phyloP scores from a whole-genome alignment of 1,140 invertebrate genomes.

The Mactra quadrangularis region DNA sequence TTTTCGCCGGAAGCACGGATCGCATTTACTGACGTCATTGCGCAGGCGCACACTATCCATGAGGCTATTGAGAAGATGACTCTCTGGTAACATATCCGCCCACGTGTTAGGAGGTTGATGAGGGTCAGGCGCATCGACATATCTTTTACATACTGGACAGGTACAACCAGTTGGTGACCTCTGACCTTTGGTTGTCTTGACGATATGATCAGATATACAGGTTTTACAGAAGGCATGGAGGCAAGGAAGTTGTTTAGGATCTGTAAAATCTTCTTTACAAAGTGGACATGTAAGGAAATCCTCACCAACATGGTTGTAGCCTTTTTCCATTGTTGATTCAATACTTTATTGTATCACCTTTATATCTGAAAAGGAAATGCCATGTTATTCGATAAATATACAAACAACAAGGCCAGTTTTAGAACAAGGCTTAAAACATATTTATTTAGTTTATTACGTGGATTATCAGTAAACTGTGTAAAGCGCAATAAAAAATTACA shows the following conservation, averaged over 20 bases:
- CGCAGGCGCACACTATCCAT: slow-evolving; percentile 64
- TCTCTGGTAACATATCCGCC: slow-evolving; percentile 65
- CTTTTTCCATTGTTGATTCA: slow-evolving; percentile 17
- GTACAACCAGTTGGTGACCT: slow-evolving; percentile 58
- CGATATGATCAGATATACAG: slow-evolving; percentile 88
- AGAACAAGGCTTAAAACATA: too few species aligned
- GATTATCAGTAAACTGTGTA: too few species aligned
- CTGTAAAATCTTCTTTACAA: slow-evolving; percentile 73
- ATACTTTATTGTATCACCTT: too few species aligned
- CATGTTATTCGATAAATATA: too few species aligned
- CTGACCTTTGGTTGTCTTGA: slow-evolving; percentile 81
- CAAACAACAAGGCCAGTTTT: too few species aligned
- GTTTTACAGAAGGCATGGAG: slow-evolving; percentile 81
- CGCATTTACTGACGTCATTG: slow-evolving; percentile 63
- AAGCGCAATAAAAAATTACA: too few species aligned
- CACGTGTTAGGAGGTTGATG: slow-evolving; percentile 51
- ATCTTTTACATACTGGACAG: slow-evolving; percentile 68
- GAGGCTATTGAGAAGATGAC: slow-evolving; percentile 69
- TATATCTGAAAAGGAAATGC: not conserved
- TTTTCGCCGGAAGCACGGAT: slow-evolving; percentile 62
- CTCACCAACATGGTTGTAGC: slow-evolving; percentile 56
- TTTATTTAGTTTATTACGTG: too few species aligned
- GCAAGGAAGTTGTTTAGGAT: slow-evolving; percentile 75
- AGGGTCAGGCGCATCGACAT: slow-evolving; percentile 56
- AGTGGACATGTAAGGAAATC: slow-evolving; percentile 76